Evolutionary conservation across 1,140 invertebrate genomes (phyloP).

Genomic region (Reticulitermes speratus): DNA sequence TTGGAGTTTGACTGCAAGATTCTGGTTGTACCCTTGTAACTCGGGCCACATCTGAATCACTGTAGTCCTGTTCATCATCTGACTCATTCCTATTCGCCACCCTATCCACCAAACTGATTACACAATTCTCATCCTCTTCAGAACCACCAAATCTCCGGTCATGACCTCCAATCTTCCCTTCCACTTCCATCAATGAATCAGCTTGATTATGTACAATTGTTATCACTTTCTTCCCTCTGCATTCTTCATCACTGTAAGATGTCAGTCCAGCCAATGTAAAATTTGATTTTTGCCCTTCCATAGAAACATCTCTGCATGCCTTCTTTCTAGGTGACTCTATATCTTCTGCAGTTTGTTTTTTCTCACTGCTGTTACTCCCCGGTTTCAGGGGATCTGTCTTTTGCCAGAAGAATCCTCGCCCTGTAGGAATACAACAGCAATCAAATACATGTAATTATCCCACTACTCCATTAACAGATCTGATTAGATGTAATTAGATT

Average conservation of each 20-base stretch:
- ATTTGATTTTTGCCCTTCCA: not conserved
- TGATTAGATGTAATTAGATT: too few relatives aligned
- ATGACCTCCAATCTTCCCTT: conserved; percentile 17
- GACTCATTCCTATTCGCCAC: not conserved
- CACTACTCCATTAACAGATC: too few relatives aligned
- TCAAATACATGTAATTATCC: too few relatives aligned
- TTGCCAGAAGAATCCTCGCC: not conserved
- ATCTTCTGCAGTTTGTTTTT: not conserved
- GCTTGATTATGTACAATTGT: conserved; percentile 14
- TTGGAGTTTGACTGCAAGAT: not conserved
- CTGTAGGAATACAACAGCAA: not conserved
- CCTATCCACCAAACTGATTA: not conserved
- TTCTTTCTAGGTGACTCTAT: conserved; percentile 15
- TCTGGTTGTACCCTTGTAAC: not conserved
- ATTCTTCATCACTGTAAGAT: not conserved
- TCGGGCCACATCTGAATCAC: not conserved
- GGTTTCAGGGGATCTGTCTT: not conserved
- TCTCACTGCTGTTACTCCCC: not conserved
- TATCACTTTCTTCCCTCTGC: conserved; percentile 22
- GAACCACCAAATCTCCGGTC: conserved; percentile 13
- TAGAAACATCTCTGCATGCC: not conserved
- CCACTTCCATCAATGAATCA: too few relatives aligned
- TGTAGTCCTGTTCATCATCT: not conserved
- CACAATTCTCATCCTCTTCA: not conserved
- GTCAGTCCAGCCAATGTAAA: not conserved